Conservation (phyloP, 2,113 vertebrate genomes). For the Nothocercus julius region DNA sequence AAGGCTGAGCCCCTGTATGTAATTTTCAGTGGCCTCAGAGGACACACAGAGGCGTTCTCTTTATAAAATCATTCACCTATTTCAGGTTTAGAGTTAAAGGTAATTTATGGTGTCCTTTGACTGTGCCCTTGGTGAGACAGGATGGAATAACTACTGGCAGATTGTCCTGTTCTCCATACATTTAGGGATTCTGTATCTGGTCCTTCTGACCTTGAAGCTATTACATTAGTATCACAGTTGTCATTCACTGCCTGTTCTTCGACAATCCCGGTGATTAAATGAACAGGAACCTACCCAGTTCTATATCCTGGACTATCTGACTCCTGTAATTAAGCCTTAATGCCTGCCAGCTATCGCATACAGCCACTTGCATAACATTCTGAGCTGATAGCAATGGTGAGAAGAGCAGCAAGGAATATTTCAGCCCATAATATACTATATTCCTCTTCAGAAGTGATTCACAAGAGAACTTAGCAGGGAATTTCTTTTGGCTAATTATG, state of each 20-base stretch:
- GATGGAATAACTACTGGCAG: not conserved
- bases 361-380: not conserved
- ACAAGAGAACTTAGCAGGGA: not conserved
- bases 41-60: not conserved
- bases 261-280: not conserved
- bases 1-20: not conserved
- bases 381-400: not conserved
- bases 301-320: not conserved
- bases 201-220: not conserved
- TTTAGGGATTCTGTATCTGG: not conserved
- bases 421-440: not conserved
- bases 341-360: not conserved
- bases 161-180: not conserved
- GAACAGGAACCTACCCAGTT: not conserved
- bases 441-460: not conserved
- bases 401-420: not conserved
- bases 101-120: not conserved
- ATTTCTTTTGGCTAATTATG: not conserved
- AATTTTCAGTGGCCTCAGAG: not conserved
- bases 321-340: not conserved
- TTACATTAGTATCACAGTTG: rapidly evolving
- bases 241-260: not conserved
- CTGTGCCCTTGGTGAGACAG: not conserved
- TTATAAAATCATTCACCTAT: not conserved
- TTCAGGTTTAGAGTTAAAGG: not conserved